Evolutionary conservation across 2,797 vertebrate species (phyloP).

Genomic region (Iguana delicatissima): DNA sequence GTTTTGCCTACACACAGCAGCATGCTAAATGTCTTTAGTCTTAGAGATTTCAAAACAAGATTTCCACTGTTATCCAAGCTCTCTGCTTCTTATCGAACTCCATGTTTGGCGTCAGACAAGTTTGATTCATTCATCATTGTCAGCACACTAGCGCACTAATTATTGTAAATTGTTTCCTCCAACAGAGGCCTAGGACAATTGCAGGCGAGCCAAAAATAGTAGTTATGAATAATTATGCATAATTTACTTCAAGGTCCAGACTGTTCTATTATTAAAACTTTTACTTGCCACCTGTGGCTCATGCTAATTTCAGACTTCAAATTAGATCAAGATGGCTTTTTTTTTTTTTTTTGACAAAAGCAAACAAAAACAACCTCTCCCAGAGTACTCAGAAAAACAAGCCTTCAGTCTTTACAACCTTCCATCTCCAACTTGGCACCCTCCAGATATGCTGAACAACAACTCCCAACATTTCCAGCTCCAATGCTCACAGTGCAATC

Average conservation of each 20-base stretch:
- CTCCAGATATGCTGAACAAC: neutral
- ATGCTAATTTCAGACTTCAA: slow-evolving; percentile 75
- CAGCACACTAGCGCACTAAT: slow-evolving; percentile 86
- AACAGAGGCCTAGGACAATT: slow-evolving; percentile 89
- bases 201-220: slow-evolving; percentile 92
- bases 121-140: slow-evolving; percentile 91
- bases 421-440: neutral
- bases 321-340: slow-evolving; percentile 77
- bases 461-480: neutral
- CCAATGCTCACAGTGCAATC: neutral
- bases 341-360: slow-evolving; percentile 15
- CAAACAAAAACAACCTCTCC: neutral
- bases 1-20: slow-evolving; percentile 52
- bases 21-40: slow-evolving; percentile 63
- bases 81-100: slow-evolving; percentile 85
- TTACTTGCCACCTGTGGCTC: slow-evolving; percentile 81
- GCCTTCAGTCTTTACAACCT: slow-evolving; percentile 60
- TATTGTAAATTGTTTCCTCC: slow-evolving; percentile 96
- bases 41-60: slow-evolving; percentile 70
- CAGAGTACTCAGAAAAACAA: slow-evolving; percentile 21
- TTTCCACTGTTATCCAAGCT: slow-evolving; percentile 76
- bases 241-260: slow-evolving; percentile 94
- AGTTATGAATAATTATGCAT: slow-evolving; percentile 96
- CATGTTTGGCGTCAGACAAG: slow-evolving; percentile 78
- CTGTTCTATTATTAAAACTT: slow-evolving; percentile 81